These are phyloP conservation scores for Lamproptera curius DNA, from an alignment of 2,888 invertebrate genomes.

Conservation along the genomic window DNA sequence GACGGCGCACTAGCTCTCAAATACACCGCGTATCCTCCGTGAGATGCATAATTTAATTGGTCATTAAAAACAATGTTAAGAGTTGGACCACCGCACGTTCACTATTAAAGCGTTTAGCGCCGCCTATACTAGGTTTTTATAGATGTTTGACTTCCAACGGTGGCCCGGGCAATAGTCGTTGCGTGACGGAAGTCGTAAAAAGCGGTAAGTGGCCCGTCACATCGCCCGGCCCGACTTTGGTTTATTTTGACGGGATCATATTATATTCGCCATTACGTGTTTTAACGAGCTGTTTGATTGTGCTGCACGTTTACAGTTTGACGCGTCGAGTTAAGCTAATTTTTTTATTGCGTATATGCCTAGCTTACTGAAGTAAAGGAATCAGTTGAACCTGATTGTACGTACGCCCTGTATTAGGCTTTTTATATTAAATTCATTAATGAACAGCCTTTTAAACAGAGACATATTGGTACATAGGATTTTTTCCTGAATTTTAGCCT, in stretches of 20 bases:
- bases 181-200: conserved; percentile 21
- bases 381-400: too few species aligned
- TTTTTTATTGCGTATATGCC: too few species aligned
- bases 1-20: conserved; percentile 4
- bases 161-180: conserved; percentile 11
- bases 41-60: conserved; percentile 53
- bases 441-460: too few species aligned
- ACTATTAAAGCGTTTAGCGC: conserved; percentile 57
- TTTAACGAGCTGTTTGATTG: conserved; percentile 20
- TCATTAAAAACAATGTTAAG: conserved; percentile 74
- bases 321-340: too few species aligned
- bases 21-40: conserved; percentile 4
- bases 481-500: too few species aligned
- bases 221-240: conserved; percentile 14
- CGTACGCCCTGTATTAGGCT: too few species aligned
- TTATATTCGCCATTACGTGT: conserved; percentile 7
- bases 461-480: too few species aligned
- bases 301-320: not conserved
- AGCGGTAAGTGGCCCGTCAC: conserved; percentile 6
- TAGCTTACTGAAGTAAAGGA: too few species aligned
- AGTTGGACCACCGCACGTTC: conserved; percentile 59
- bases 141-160: conserved; percentile 19
- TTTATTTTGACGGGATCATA: conserved; percentile 19
- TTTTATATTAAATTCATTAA: too few species aligned
- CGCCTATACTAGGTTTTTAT: conserved; percentile 55